Percentiles rank a stretch among this genome's conserved stretches.
Evolutionary conservation across 2,888 invertebrate genomes (phyloP).

Genomic region (Agrypnus murinus): DNA sequence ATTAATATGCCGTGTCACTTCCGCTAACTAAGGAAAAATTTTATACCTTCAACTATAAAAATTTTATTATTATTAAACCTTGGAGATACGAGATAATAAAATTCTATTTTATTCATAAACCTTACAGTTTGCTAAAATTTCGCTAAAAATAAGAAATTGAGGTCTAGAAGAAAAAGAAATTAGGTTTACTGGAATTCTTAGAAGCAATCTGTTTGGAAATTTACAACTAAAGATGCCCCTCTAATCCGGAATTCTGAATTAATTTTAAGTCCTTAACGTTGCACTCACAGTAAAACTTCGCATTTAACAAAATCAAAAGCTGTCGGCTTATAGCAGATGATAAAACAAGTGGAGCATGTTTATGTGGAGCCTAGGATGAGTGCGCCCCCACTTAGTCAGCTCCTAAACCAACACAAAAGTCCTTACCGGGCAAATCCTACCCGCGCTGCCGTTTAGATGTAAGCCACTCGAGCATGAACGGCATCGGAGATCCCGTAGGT

Average conservation of each 20-base stretch:
- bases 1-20: too few species aligned
- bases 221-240: not conserved
- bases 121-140: too few species aligned
- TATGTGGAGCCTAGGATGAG: constrained; percentile 45
- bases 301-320: constrained; percentile 47
- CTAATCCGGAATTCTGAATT: constrained; percentile 26
- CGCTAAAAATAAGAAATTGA: not conserved
- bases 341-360: constrained; percentile 50
- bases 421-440: constrained; percentile 52
- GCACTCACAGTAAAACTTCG: constrained; percentile 37
- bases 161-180: not conserved
- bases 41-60: too few species aligned
- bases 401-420: constrained; percentile 52
- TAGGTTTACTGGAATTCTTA: not conserved
- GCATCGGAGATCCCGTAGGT: constrained; percentile 48
- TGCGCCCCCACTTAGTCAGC: constrained; percentile 46
- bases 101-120: too few species aligned
- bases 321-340: constrained; percentile 49
- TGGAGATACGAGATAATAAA: too few species aligned
- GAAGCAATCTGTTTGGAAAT: not conserved
- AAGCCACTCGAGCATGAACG: constrained; percentile 51
- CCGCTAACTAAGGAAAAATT: too few species aligned
- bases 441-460: constrained; percentile 49
- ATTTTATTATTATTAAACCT: too few species aligned
- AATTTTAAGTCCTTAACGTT: constrained; percentile 38